These are phyloP conservation scores for Spheniscus humboldti DNA, from an alignment of 2,797 vertebrate species.

Conservation along the genomic window DNA sequence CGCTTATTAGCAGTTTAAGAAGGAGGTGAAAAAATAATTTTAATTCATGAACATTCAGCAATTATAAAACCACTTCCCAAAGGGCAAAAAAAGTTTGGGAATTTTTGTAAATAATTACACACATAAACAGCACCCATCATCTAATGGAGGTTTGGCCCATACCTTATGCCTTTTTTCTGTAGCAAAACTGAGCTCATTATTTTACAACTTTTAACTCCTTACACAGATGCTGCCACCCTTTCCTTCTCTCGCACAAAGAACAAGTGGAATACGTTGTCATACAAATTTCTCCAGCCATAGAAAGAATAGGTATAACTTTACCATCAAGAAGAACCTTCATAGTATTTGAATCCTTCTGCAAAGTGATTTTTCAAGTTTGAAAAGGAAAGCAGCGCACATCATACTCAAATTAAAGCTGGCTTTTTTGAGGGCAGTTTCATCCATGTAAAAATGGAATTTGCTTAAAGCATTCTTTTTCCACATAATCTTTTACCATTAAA, in stretches of 20 bases:
- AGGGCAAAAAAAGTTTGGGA: fast-evolving
- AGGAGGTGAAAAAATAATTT: neutral
- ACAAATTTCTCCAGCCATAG: too few species aligned
- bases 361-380: neutral
- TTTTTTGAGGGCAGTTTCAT: neutral
- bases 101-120: neutral
- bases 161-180: neutral
- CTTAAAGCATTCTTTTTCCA: neutral
- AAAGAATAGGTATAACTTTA: neutral
- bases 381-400: neutral
- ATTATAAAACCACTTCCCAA: neutral
- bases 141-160: neutral
- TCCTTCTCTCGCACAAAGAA: neutral
- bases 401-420: neutral
- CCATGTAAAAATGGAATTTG: neutral
- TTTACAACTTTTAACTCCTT: neutral
- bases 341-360: neutral
- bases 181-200: neutral
- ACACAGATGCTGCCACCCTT: neutral
- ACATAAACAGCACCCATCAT: neutral
- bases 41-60: neutral
- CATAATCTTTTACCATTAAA: neutral
- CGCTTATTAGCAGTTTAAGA: neutral
- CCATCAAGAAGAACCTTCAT: neutral
- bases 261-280: neutral